Evolutionary conservation across 2,888 invertebrate genomes (phyloP), one percentile per base, ranked within the genome.

Genomic region (Drosophila anomalipes): DNA sequence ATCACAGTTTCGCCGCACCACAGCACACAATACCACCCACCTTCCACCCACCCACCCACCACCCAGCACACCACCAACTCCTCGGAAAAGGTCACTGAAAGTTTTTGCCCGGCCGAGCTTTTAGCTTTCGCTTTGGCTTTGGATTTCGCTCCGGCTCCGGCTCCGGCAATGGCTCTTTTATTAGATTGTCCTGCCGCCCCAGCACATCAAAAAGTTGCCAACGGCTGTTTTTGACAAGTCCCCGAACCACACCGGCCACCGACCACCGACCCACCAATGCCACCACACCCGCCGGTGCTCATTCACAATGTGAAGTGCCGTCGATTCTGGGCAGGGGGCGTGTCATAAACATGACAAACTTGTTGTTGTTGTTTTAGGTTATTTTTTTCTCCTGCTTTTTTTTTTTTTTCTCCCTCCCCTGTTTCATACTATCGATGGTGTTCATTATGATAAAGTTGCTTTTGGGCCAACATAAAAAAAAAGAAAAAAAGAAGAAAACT

Each of bases 131-230:
- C 26, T 47, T 26, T 26, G 26, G 47, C 47, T 26, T 9, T 47
- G 47, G 47, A 2, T 47, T 0, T 47, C 14, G 22, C 14, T n/a
- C 4, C 12, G 47, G 47, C 14, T 16, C 7, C 16, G 59, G 26
- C 57, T 51, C 56, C 22, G 22, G 22, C 22, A 22, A 22, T 70
- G 56, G 64, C 77, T 86, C 87, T 82, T 85, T 85, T 85, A 85
- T 85, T 86, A 85, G 85, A 86, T 85, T 85, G 85, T 84, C 75
- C 83, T 81, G 76, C 72, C 76, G 75, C 75, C 74, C 73, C 54
- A 52, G 71, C 84, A 84, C 84, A 85, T 86, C 85, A 86, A 81
- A 85, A 85, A 86, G 78, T 85, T 85, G 81, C 87, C 87, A 78
- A 53, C 84, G 84, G 80, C 85, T 85, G 85, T 74, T 82, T 82